Conservation (phyloP, 2,888 invertebrate species). For the Callinectes sapidus region DNA sequence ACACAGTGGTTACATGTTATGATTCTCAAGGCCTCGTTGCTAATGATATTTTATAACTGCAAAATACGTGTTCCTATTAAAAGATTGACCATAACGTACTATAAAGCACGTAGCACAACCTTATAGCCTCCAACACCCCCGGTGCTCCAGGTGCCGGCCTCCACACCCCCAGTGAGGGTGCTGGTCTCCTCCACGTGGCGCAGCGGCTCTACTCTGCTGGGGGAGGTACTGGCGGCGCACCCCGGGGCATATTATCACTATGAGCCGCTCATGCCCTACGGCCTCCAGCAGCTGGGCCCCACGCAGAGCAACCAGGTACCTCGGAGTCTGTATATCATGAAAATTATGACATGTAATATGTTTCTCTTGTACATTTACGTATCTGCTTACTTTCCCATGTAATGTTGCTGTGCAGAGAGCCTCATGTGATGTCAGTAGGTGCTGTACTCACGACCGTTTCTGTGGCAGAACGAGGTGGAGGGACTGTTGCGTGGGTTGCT, state of each 20-base stretch:
- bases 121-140: background rate
- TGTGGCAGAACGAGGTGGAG: constrained; percentile 29
- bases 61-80: background rate
- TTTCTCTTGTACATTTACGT: background rate
- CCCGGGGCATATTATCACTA: constrained; percentile 72
- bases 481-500: constrained; percentile 56
- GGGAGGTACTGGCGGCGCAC: constrained; percentile 67
- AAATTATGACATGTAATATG: background rate
- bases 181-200: constrained; percentile 72
- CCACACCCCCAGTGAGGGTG: constrained; percentile 59
- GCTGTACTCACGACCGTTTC: background rate
- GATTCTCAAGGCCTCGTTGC: background rate
- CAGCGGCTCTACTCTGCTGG: constrained; percentile 71
- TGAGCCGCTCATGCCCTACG: constrained; percentile 70
- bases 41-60: background rate
- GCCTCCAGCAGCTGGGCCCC: constrained; percentile 61
- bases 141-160: constrained; percentile 56
- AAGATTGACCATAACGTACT: background rate
- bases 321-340: background rate
- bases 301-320: background rate
- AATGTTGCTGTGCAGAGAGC: background rate
- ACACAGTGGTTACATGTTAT: background rate
- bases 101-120: background rate
- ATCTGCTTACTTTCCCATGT: background rate
- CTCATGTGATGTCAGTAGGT: background rate